phyloP scores from a whole-genome alignment of 1,140 invertebrate genomes.

The Eurosta solidaginis region DNA sequence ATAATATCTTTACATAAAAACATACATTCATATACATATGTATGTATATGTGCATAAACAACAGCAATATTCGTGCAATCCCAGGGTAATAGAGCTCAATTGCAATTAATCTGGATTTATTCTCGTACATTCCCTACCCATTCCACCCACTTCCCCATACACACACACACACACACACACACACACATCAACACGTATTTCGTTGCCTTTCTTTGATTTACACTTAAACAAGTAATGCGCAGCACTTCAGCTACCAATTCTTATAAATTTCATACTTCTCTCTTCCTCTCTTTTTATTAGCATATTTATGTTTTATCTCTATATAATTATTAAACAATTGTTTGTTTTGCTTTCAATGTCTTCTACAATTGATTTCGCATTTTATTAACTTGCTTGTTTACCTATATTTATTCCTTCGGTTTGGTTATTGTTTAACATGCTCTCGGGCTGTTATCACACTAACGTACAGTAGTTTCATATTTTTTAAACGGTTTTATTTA shows the following conservation, averaged over 20 bases:
- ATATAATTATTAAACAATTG: neutral
- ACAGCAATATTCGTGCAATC: neutral
- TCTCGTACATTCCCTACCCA: neutral
- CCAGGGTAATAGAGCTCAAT: neutral
- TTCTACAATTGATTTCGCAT: neutral
- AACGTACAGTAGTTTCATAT: too few species aligned
- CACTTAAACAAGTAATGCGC: neutral
- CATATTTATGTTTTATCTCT: too few species aligned
- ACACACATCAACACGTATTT: too few species aligned
- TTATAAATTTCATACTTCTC: neutral
- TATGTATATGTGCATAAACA: neutral
- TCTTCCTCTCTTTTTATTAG: neutral
- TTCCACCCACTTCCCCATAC: too few species aligned
- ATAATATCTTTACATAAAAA: neutral
- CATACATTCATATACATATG: too few species aligned
- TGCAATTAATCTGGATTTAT: neutral
- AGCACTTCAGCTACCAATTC: neutral
- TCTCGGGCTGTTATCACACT: neutral
- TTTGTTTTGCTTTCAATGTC: conserved; percentile 1
- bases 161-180: too few species aligned
- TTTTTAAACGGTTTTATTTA: too few species aligned
- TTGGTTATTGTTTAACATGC: too few species aligned
- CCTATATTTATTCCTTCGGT: too few species aligned
- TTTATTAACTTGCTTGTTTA: neutral
- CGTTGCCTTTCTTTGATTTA: neutral